A percentile compares a stretch with the other conserved stretches of the same genome.
phyloP scores from a whole-genome alignment of 2,797 vertebrate genomes.

The Remorina albescens region DNA sequence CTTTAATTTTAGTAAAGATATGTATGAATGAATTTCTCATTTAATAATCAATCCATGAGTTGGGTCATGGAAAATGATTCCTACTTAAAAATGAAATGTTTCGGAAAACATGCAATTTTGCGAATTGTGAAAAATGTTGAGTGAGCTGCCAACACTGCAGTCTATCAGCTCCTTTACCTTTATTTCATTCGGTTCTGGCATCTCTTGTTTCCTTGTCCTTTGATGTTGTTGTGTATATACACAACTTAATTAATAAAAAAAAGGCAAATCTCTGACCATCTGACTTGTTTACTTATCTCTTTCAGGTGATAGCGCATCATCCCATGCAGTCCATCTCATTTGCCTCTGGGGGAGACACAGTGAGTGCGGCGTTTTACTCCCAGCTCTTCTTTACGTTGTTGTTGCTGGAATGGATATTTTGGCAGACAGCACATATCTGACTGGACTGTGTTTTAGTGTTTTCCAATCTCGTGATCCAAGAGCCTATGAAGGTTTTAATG shows the following conservation, averaged over 20 bases:
- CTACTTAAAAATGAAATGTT: background rate
- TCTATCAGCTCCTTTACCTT: background rate
- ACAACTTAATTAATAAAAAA: background rate
- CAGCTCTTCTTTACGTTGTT: slow-evolving; percentile 5
- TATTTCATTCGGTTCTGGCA: background rate
- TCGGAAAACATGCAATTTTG: background rate
- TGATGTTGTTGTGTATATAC: background rate
- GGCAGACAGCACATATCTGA: slow-evolving; percentile 23
- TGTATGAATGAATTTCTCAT: background rate
- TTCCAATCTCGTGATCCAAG: slow-evolving; percentile 46
- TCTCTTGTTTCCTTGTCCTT: background rate
- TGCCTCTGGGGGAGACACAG: slow-evolving; percentile 95
- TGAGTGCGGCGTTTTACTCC: slow-evolving; percentile 78
- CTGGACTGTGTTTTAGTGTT: slow-evolving; percentile 31
- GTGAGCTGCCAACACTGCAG: background rate
- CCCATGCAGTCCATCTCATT: slow-evolving; percentile 99
- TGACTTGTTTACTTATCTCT: slow-evolving; percentile 20
- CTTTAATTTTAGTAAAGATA: background rate
- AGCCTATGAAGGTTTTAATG: slow-evolving; percentile 52
- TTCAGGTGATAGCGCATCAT: slow-evolving; percentile 95
- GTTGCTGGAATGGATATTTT: slow-evolving; percentile 36
- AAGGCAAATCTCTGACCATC: slow-evolving; percentile 6
- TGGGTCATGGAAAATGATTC: background rate
- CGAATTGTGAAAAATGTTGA: background rate
- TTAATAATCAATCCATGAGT: background rate